Percentiles rank a stretch among this genome's conserved stretches.
These are phyloP conservation scores for Zophobas morio DNA, from an alignment of 1,140 invertebrate species.

Conservation along the genomic window DNA sequence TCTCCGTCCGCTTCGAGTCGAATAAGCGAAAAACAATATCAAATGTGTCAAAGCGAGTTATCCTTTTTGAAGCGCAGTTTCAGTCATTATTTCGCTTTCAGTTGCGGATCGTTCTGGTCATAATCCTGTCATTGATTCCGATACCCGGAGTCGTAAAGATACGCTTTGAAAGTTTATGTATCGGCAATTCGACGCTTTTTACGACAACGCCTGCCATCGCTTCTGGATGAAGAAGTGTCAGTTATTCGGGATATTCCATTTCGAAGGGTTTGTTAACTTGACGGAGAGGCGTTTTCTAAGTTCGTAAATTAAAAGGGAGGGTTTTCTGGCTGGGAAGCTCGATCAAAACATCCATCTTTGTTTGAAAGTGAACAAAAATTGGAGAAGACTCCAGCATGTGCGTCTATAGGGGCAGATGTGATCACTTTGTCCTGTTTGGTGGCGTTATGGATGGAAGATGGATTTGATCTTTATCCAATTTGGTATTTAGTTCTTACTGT, in stretches of 20 bases:
- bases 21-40: not conserved
- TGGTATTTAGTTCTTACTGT: too few species aligned
- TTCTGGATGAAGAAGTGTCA: not conserved
- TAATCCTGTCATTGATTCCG: slow-evolving; percentile 15
- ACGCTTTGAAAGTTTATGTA: not conserved
- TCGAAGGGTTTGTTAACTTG: slow-evolving; percentile 10
- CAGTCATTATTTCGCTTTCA: not conserved
- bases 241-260: not conserved
- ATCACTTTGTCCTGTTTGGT: not conserved
- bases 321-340: not conserved
- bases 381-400: slow-evolving; percentile 16
- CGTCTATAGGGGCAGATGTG: slow-evolving; percentile 1
- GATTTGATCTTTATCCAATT: too few species aligned
- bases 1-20: too few species aligned
- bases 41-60: not conserved
- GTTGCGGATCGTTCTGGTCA: slow-evolving; percentile 4
- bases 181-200: slow-evolving; percentile 16
- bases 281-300: not conserved
- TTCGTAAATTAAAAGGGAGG: slow-evolving; percentile 20
- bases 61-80: slow-evolving; percentile 12
- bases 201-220: not conserved
- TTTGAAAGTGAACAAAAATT: slow-evolving; percentile 1
- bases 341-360: slow-evolving; percentile 29
- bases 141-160: slow-evolving; percentile 10
- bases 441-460: not conserved